Evolutionary conservation across 2,888 invertebrate species (phyloP), one percentile per base, ranked within the genome.

Genomic region (Napeogenes inachia): DNA sequence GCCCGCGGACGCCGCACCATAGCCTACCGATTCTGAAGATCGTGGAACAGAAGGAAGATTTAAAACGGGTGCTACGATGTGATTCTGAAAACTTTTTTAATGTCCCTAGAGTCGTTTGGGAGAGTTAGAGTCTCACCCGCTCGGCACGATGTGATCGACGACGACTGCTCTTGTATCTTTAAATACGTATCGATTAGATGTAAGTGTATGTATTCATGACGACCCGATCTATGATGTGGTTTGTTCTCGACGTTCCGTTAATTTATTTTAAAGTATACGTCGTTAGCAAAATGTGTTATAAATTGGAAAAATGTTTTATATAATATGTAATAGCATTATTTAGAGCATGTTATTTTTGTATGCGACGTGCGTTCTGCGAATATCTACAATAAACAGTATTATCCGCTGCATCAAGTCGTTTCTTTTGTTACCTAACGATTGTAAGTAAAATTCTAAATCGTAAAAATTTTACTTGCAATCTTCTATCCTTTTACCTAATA

Each of bases 361-460:
- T 57, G 62, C 59, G 59, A 45, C 62, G 58, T 13, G 32, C 42
- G 56, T 53, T 42, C 42, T 42, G 10, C 55, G 54, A 57, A 55
- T 62, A 61, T 45, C 60, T 67, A 69, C 69, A 71, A 69, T 71
- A 70, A 71, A 72, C 72, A 70, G 71, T 72, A 71, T 72, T 70
- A 70, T 59, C 59, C 53, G 45, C 53, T 42, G 42, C 42, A 42
- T 10, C 8, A 12, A 42, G 8, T 42, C 42, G 42, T 42, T 42
- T 42, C 42, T 10, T 42, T 42, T 42, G 42, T 42, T 10, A 10
- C 42, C 1, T 42, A 42, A 42, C 10, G 8, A 70, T 67, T 57
- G 61, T 59, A 59, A 66, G 60, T 6, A 66, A 63, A 66, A 57
- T 64, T 61, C 62, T 64, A 62, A 66, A 10, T 10, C 42, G 42